phyloP scores from a whole-genome alignment of 1,140 invertebrate species.

The Drosophila triauraria region DNA sequence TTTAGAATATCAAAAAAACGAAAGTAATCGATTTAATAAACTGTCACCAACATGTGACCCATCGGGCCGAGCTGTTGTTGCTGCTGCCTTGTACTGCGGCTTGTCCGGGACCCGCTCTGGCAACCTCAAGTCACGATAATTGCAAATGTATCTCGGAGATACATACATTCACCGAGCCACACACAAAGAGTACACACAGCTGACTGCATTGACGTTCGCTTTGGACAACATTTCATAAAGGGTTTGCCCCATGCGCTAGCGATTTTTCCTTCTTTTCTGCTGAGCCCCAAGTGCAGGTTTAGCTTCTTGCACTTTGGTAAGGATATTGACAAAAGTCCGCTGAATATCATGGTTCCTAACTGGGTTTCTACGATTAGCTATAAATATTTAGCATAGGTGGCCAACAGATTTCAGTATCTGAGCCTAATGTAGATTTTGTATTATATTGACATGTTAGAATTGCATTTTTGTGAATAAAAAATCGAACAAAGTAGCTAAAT shows the following conservation, averaged over 20 bases:
- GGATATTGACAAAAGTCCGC: too few relatives aligned
- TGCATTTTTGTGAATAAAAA: too few relatives aligned
- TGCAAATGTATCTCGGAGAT: constrained; percentile 81
- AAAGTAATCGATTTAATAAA: constrained; percentile 85
- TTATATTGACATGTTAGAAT: too few relatives aligned
- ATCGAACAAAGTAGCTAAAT: too few relatives aligned
- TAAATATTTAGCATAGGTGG: too few relatives aligned
- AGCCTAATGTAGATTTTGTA: too few relatives aligned
- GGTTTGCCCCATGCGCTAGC: constrained; percentile 46
- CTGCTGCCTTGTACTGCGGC: constrained; percentile 22
- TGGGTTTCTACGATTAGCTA: too few relatives aligned
- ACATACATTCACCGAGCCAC: constrained; percentile 48
- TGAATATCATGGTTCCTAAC: too few relatives aligned
- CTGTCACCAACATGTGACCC: constrained; percentile 82
- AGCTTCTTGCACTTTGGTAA: constrained; percentile 9
- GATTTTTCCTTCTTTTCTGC: constrained; percentile 34
- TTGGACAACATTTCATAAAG: constrained; percentile 77
- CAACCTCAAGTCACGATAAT: constrained; percentile 83
- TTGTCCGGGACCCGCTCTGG: constrained; percentile 37
- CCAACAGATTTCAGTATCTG: too few relatives aligned
- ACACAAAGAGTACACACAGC: constrained; percentile 42
- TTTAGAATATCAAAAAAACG: constrained; percentile 84
- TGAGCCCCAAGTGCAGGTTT: constrained; percentile 3
- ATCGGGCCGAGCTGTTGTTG: constrained; percentile 18
- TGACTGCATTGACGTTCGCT: constrained; percentile 65